These are phyloP conservation scores for Acromyrmex echinatior DNA, from an alignment of 1,140 invertebrate genomes.

Conservation along the genomic window DNA sequence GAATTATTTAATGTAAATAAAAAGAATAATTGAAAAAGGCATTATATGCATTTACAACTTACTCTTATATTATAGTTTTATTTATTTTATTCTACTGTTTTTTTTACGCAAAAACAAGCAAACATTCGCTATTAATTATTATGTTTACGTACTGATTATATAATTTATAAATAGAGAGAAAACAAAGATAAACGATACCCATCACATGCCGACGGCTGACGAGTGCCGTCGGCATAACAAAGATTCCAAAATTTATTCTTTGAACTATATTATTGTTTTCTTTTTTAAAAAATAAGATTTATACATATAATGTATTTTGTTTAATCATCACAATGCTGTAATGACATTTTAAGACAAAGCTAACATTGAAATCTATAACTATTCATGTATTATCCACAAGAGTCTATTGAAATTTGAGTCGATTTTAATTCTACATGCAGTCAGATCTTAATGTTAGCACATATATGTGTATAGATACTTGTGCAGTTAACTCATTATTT, in stretches of 20 bases:
- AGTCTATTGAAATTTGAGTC: neutral
- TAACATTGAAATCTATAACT: neutral
- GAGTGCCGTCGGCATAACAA: conserved; percentile 75
- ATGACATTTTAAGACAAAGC: neutral
- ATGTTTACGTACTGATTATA: neutral
- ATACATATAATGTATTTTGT: neutral
- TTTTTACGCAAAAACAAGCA: neutral
- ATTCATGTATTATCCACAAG: neutral
- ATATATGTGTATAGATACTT: neutral
- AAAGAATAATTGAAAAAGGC: neutral
- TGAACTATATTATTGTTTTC: neutral
- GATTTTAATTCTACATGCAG: neutral
- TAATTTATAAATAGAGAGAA: neutral
- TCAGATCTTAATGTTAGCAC: neutral
- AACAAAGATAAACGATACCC: neutral
- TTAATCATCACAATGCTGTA: neutral
- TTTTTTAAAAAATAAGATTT: conserved; percentile 1
- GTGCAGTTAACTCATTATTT: neutral
- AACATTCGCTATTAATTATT: neutral
- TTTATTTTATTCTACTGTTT: neutral
- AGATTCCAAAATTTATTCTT: conserved; percentile 13
- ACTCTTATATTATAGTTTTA: neutral
- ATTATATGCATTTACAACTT: neutral
- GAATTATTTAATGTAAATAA: conserved; percentile 5
- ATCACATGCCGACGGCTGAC: conserved; percentile 77